phyloP scores from a whole-genome alignment of 2,797 vertebrate genomes.

The Okamejei kenojei region DNA sequence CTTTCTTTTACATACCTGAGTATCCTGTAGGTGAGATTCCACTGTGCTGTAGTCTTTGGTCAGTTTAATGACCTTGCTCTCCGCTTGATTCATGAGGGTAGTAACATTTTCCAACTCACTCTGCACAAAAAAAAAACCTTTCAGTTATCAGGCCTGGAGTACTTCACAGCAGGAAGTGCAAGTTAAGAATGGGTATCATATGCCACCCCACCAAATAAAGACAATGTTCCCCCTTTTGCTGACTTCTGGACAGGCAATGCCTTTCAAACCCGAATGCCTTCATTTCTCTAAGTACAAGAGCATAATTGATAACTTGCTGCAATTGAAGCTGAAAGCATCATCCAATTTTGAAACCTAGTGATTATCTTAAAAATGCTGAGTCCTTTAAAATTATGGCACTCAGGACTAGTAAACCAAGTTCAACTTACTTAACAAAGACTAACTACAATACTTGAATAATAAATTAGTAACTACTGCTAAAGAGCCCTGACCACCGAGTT shows the following conservation, averaged over 20 bases:
- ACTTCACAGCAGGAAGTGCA: background rate
- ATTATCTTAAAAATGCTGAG: background rate
- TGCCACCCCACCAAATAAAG: background rate
- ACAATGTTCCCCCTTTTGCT: background rate
- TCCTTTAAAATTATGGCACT: background rate
- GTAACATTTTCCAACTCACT: slow-evolving; percentile 83
- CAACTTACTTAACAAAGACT: background rate
- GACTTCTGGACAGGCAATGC: background rate
- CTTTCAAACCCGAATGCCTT: background rate
- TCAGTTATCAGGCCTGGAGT: background rate
- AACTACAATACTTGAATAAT: background rate
- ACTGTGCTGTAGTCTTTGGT: slow-evolving; percentile 81
- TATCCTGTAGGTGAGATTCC: slow-evolving; percentile 91
- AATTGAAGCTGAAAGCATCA: background rate
- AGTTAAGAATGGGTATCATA: background rate
- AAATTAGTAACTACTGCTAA: background rate
- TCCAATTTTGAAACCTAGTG: background rate
- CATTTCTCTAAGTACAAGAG: too few species aligned
- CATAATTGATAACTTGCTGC: background rate
- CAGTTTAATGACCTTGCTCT: slow-evolving; percentile 87
- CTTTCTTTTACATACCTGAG: slow-evolving; percentile 64
- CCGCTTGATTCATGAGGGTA: slow-evolving; percentile 69
- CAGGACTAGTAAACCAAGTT: background rate
- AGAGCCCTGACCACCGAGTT: too few species aligned
- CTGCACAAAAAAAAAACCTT: slow-evolving; percentile 51